Base-by-base conservation (phyloP, 2,888 invertebrate species). In the Hetaerina titia region DNA sequence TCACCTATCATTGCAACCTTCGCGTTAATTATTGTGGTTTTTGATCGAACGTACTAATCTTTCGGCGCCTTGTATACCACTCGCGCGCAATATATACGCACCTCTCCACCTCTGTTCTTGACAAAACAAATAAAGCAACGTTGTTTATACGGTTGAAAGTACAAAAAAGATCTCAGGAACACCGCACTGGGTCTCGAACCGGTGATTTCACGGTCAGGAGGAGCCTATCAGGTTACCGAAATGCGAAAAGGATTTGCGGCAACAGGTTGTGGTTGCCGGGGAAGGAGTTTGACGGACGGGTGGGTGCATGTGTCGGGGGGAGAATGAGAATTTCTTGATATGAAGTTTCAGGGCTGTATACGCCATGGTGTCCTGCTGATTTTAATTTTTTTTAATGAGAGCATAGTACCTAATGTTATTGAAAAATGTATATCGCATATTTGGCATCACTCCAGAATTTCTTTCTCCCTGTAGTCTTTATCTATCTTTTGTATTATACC, bases 241-340 rank as follows among this genome's bases (percentile, higher is more conserved):
- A 81, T 81, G 81, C 81, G 81, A 81, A 81, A 31, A 31, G 81
- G 31, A 31, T 81, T 31, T 81, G 81, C 15, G 81, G 81, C 81
- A 81, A 81, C n/a, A 22, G 25, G 81, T 81, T 31, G 81, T 8
- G 81, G 81, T 31, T 69, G 25, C 25, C 81, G 11, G 9, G 81
- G 81, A 81, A 81, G 81, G 15, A 7, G 81, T 31, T 81, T 81
- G 81, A 81, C 81, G 81, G 81, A 31, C 25, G 81, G 81, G 11
- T 31, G 22, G 69, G 69, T n/a, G 11, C 6, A n/a, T 22, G 1
- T 81, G 81, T 81, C 25, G 25, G 81, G 0, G 81, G 81, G n/a
- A 45, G 45, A 45, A 45, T 31, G 81, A 81, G 81, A 25, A 31
- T 81, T 11, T 1, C 15, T 25, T 11, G 19, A 13, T 25, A 81